Conservation (phyloP, 2,113 vertebrate species). For the Cinclus cinclus region DNA sequence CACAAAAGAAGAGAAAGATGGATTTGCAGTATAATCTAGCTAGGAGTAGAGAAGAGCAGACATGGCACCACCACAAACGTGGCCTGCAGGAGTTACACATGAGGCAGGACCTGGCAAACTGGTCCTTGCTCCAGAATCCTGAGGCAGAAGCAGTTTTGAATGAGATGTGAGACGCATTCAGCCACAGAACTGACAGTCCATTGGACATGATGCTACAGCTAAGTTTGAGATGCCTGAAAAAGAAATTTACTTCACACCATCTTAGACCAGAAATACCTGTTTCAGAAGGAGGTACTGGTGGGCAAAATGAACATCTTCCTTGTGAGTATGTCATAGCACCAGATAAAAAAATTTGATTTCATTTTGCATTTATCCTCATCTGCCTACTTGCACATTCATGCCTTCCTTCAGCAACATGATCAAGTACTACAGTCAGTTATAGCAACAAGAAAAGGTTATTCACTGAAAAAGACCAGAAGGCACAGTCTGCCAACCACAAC, state of each 20-base stretch:
- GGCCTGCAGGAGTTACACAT: not conserved
- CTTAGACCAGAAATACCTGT: conserved; percentile 15
- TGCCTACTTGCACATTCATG: not conserved
- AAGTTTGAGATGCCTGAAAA: not conserved
- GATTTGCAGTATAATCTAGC: not conserved
- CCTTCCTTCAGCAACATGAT: not conserved
- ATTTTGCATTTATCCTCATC: not conserved
- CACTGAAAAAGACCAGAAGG: not conserved
- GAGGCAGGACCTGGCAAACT: not conserved
- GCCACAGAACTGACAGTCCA: not conserved
- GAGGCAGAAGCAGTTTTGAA: not conserved
- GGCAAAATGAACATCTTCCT: not conserved
- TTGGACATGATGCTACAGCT: not conserved
- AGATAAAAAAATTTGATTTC: not conserved
- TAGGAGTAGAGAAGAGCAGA: not conserved
- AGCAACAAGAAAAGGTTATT: not conserved
- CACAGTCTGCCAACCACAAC: not conserved
- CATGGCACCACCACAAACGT: not conserved
- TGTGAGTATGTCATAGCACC: not conserved
- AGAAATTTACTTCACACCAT: not conserved
- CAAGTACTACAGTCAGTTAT: not conserved
- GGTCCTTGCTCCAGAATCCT: not conserved
- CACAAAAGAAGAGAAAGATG: not conserved
- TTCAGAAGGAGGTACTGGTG: not conserved
- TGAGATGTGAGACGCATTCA: not conserved